These are phyloP conservation scores for Drosophila setifemur DNA, from an alignment of 1,140 invertebrate genomes.

Conservation along the genomic window DNA sequence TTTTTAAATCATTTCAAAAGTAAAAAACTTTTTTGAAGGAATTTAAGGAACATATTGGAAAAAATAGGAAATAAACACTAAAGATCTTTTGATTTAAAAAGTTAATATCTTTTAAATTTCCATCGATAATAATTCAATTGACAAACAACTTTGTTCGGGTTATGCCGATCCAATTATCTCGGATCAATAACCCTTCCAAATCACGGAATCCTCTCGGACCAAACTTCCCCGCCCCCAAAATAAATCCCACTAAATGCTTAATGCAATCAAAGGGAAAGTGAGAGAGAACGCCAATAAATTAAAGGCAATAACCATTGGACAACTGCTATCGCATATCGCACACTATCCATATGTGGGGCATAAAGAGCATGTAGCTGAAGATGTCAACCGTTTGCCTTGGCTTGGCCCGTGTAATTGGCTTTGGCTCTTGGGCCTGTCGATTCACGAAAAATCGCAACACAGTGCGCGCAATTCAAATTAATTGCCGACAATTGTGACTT, in stretches of 20 bases:
- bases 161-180: too few species aligned
- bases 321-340: constrained; percentile 28
- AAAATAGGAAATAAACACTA: too few species aligned
- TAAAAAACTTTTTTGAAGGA: too few species aligned
- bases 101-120: too few species aligned
- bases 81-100: too few species aligned
- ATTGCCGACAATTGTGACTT: constrained; percentile 73
- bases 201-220: not conserved
- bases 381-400: constrained; percentile 52
- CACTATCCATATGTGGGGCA: constrained; percentile 2
- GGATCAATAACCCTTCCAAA: not conserved
- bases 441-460: constrained; percentile 63
- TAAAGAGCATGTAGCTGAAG: constrained; percentile 35
- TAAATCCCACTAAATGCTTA: constrained; percentile 42
- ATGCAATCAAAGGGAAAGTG: constrained; percentile 70
- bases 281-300: constrained; percentile 76
- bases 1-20: too few species aligned
- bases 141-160: too few species aligned
- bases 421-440: constrained; percentile 44
- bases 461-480: constrained; percentile 74
- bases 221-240: not conserved
- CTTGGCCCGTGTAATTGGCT: constrained; percentile 65
- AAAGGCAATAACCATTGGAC: constrained; percentile 52
- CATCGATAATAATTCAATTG: too few species aligned
- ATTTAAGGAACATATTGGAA: too few species aligned